phyloP scores from a whole-genome alignment of 2,113 vertebrate genomes.

The Cyanistes caeruleus region DNA sequence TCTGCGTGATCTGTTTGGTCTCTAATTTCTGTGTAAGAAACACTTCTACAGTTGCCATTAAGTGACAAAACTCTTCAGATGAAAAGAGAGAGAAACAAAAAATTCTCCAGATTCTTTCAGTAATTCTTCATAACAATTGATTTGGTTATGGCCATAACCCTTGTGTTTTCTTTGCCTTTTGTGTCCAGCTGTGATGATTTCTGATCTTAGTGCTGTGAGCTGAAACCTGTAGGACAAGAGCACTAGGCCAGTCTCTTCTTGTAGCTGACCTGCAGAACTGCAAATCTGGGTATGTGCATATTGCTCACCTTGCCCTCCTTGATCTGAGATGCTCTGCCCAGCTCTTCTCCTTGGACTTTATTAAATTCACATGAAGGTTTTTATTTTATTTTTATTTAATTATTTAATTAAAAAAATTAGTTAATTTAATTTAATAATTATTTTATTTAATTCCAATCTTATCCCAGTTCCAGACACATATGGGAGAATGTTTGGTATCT shows the following conservation, averaged over 20 bases:
- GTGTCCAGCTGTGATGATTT: neutral
- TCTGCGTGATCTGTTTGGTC: neutral
- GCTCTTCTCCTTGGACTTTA: neutral
- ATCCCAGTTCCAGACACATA: neutral
- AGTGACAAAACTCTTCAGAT: neutral
- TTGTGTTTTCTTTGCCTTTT: neutral
- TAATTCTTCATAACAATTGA: constrained; percentile 15
- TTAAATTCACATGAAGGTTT: neutral
- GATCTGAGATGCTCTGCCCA: neutral
- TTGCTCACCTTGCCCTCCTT: neutral
- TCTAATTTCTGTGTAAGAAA: neutral
- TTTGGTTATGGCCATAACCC: neutral
- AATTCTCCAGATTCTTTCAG: neutral
- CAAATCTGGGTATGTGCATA: neutral
- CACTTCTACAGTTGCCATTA: neutral
- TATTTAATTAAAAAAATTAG: no score
- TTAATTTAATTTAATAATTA: no score
- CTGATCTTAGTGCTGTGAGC: neutral
- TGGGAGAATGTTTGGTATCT: neutral
- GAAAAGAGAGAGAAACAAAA: neutral
- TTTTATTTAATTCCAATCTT: neutral
- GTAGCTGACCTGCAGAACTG: neutral
- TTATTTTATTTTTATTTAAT: neutral
- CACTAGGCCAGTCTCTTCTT: neutral
- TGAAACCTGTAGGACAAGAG: neutral